Conservation (phyloP, 2,797 vertebrate species). For the Sebastiscus tertius region DNA sequence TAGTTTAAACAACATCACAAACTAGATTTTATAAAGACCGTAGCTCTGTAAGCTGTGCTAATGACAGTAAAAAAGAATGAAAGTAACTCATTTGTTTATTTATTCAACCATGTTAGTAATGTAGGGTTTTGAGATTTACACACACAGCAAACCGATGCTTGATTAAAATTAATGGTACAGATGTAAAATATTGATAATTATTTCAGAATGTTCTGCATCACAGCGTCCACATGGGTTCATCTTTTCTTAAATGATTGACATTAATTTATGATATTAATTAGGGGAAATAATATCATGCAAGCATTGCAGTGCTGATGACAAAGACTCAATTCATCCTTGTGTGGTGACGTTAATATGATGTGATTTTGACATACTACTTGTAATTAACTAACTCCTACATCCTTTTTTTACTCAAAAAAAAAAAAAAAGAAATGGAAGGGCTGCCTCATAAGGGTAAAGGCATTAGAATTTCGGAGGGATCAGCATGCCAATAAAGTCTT, state of each 20-base stretch:
- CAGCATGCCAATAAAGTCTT: slow-evolving; percentile 58
- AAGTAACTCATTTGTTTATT: not conserved
- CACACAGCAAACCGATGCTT: not conserved
- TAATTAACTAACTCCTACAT: slow-evolving; percentile 4
- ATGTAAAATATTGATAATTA: slow-evolving; percentile 6
- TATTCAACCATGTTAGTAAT: not conserved
- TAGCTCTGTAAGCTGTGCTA: not conserved
- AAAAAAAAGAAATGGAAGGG: not conserved
- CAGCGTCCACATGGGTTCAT: not conserved
- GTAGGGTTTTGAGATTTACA: not conserved
- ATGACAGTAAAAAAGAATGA: not conserved
- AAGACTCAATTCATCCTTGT: not conserved
- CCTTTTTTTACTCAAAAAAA: slow-evolving; percentile 2
- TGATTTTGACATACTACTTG: slow-evolving; percentile 4
- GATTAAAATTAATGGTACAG: slow-evolving; percentile 11
- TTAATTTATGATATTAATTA: slow-evolving; percentile 18
- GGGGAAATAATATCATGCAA: not conserved
- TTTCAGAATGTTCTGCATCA: slow-evolving; percentile 14
- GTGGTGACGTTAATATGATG: not conserved
- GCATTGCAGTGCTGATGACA: not conserved
- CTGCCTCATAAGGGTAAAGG: slow-evolving; percentile 31
- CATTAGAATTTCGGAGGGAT: slow-evolving; percentile 50
- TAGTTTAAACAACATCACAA: not conserved
- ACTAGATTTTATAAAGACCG: not conserved
- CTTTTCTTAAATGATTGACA: not conserved